Evolutionary conservation across 1,140 invertebrate species (phyloP), one percentile per base, ranked within the genome.

Genomic region (Aphaenogaster rudis): DNA sequence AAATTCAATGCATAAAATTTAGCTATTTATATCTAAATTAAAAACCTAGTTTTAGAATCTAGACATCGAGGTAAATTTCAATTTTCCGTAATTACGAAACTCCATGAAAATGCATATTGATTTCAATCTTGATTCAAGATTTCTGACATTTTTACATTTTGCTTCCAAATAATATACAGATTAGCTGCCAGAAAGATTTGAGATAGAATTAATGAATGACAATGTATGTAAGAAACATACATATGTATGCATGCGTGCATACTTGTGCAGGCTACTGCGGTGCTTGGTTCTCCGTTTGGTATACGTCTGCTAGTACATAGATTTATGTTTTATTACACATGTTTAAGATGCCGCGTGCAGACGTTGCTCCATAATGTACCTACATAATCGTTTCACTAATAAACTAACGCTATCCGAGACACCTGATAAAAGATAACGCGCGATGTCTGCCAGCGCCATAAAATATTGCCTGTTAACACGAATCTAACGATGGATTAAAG

Each of bases 331-430:
- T 77, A 84, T 91, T 91, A 86, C 64, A 76, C 86, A 92, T 33
- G 2, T 33, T 50, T 50, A 88, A 90, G 61, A 87, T 77, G 33
- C 86, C 71, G 66, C 85, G 86, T 86, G 78, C 72, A 74, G 64
- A 90, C 77, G 57, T 42, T 45, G 71, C 72, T 86, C 77, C 79
- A 72, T 79, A 86, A 66, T 81, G 63, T 72, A 72, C 66, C 42
- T 76, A 50, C 67, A 78, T 87, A 91, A 92, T 92, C 90, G 87
- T 92, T 92, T 92, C 69, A 88, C 86, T 90, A 89, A 90, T 90
- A 91, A 92, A 88, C 78, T 84, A 82, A 79, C 69, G 63, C 76
- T 90, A 82, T 82, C 28, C 80, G 69, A 85, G 61, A 90, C 88
- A 87, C 88, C 69, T 64, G 90, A 91, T 88, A 88, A 64, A 33